phyloP scores from a whole-genome alignment of 1,140 invertebrate species.

The Dolichoris vasculosae region DNA sequence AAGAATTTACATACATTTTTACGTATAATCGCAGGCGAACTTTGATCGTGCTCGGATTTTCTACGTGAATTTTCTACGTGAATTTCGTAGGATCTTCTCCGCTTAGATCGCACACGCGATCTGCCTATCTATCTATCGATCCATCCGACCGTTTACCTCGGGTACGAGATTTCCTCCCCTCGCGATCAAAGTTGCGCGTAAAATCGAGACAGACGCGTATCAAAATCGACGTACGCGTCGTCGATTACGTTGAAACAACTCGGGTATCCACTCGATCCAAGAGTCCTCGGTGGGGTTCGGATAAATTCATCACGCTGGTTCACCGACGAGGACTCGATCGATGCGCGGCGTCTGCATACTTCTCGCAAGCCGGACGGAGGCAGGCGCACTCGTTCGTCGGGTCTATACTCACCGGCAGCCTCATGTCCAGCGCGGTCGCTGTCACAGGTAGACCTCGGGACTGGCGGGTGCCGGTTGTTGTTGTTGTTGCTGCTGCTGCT shows the following conservation, averaged over 20 bases:
- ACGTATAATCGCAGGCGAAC: not conserved
- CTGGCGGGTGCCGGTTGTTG: conserved; percentile 63
- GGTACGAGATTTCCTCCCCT: too few relatives aligned
- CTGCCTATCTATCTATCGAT: too few relatives aligned
- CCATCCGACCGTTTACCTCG: too few relatives aligned
- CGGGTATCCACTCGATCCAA: too few relatives aligned
- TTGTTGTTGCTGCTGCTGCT: conserved; percentile 65
- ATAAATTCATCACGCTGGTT: too few relatives aligned
- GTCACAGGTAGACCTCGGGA: conserved; percentile 72
- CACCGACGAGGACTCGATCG: not conserved
- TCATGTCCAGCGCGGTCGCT: conserved; percentile 71
- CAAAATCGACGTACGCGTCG: too few relatives aligned
- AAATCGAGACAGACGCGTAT: too few relatives aligned
- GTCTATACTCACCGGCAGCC: conserved; percentile 67
- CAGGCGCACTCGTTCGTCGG: conserved; percentile 25
- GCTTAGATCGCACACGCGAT: not conserved
- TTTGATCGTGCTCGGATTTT: not conserved
- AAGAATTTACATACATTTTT: not conserved
- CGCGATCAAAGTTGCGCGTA: too few relatives aligned
- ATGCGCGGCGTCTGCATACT: not conserved
- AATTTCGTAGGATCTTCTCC: not conserved
- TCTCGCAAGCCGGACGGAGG: conserved; percentile 54
- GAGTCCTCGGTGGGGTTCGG: too few relatives aligned
- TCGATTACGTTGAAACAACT: too few relatives aligned
- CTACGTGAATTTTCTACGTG: not conserved